Base-by-base conservation (phyloP, 2,888 invertebrate genomes). In the Cheilosia vulpina region DNA sequence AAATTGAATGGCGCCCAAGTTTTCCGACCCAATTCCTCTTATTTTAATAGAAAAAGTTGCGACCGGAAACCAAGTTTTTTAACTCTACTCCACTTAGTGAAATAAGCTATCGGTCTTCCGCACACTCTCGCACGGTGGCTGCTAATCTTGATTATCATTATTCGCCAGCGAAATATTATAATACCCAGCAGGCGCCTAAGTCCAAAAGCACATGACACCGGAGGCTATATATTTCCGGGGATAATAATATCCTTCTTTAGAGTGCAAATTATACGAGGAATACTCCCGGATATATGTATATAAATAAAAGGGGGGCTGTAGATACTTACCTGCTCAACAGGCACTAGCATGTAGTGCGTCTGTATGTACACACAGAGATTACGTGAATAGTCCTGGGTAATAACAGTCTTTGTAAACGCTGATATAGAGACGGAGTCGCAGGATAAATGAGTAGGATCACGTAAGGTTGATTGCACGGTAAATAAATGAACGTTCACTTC, bases 31-130 rank as follows among this genome's bases (percentile, higher is more conserved):
- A 11, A 13, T 66, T 50, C 15, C 11, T 38, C 5, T 19, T 11
- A 24, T 62, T 62, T 62, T 80, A 55, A 68, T 80, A 73, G 47
- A 38, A 80, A 80, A 80, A 73, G 53, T 80, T 68, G 21, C 6
- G 43, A 50, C 31, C n/a, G 17, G 27, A 55, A 68, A 17, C 53
- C 52, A 41, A 43, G n/a, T 27, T 27, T 38, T 24, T 47, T 17
- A 41, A 62, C 17, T 53, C 27, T 27, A 27, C 15, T 31, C 17
- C 45, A 47, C 17, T 45, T 41, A 41, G 52, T 9, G 5, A 58
- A 50, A 43, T 43, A 55, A 45, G 31, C 27, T 21, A 38, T 63
- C 13, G 19, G 13, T 24, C 50, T 21, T 65, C 34, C 27, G 7
- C 21, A 17, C 24, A 7, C 53, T 55, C 41, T 17, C 27, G 17